Conservation (phyloP, 2,888 invertebrate genomes). For the Lamellibrachia columna region DNA sequence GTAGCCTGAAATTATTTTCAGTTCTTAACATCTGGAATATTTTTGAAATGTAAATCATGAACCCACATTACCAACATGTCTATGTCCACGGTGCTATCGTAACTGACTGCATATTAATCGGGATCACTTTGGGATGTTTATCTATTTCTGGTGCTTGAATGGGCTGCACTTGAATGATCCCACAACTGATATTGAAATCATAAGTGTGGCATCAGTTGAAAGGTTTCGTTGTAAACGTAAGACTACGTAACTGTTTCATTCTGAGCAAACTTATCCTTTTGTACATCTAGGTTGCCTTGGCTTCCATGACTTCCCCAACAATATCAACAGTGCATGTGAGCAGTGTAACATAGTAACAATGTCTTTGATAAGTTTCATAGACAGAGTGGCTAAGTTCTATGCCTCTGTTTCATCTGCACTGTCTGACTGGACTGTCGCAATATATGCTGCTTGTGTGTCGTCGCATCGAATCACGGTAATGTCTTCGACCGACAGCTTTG, state of each 20-base stretch:
- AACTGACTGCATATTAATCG: not conserved
- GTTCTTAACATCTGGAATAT: not conserved
- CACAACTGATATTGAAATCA: not conserved
- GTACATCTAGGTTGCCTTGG: not conserved
- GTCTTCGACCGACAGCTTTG: not conserved
- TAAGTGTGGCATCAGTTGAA: not conserved
- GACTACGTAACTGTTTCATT: not conserved
- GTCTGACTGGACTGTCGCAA: not conserved
- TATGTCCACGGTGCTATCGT: not conserved
- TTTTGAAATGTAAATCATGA: not conserved
- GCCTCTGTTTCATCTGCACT: not conserved
- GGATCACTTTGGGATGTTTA: not conserved
- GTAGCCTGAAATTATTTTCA: not conserved
- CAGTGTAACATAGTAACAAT: not conserved
- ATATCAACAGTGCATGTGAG: not conserved
- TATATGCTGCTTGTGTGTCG: not conserved
- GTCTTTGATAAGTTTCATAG: not conserved
- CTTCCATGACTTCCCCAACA: not conserved
- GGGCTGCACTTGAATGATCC: not conserved
- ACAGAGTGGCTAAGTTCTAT: not conserved
- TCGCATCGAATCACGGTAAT: not conserved
- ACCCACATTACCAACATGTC: not conserved
- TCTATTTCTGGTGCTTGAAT: not conserved
- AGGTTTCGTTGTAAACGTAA: not conserved
- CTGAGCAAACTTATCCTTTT: constrained; percentile 1